These are phyloP conservation scores for Baronia brevicornis DNA, from an alignment of 2,888 invertebrate genomes.

Conservation along the genomic window DNA sequence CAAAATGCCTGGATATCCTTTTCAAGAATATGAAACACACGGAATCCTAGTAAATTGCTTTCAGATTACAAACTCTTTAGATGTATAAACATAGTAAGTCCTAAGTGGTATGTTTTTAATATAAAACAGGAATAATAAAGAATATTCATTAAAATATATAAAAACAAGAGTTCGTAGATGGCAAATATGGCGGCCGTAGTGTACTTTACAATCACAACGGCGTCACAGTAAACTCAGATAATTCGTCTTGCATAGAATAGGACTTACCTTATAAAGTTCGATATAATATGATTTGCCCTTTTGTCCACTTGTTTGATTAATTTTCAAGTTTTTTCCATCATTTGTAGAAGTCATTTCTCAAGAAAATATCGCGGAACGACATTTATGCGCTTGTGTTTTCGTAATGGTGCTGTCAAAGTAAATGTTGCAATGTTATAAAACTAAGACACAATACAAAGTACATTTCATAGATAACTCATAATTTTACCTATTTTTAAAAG, in stretches of 20 bases:
- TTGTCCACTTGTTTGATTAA: conserved; percentile 60
- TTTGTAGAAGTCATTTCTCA: conserved; percentile 77
- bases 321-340: conserved; percentile 74
- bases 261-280: conserved; percentile 70
- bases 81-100: not conserved
- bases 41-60: conserved; percentile 16
- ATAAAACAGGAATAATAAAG: conserved; percentile 11
- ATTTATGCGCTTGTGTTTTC: conserved; percentile 76
- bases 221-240: conserved; percentile 43
- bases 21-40: conserved; percentile 3
- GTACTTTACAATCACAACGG: conserved; percentile 61
- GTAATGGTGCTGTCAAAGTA: conserved; percentile 68
- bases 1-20: conserved; percentile 10
- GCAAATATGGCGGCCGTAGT: conserved; percentile 73
- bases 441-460: conserved; percentile 5
- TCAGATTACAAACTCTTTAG: not conserved
- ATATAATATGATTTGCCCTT: conserved; percentile 69
- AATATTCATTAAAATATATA: conserved; percentile 35
- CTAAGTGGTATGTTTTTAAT: not conserved
- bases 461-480: too few relatives aligned
- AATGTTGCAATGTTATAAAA: conserved; percentile 38
- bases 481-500: not conserved
- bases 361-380: conserved; percentile 74
- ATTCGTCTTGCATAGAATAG: conserved; percentile 33
- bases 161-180: conserved; percentile 63